Conservation (phyloP, 1,140 invertebrate species). For the Diploscapter pachys region DNA sequence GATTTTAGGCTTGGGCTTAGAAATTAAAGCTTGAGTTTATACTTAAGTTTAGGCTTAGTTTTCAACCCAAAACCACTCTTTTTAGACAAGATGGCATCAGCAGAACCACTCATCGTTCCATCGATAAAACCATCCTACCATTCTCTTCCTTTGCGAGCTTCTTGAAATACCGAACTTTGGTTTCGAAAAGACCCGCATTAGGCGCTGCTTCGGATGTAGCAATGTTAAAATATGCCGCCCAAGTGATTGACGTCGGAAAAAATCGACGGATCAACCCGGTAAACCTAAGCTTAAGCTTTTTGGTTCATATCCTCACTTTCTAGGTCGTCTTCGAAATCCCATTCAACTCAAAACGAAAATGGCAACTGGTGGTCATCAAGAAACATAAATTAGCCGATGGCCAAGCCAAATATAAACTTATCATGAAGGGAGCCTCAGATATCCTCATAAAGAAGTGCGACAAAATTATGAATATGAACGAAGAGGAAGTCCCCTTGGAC, state of each 20-base stretch:
- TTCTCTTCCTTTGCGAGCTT: too few relatives aligned
- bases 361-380: conserved; percentile 7
- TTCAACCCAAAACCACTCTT: too few relatives aligned
- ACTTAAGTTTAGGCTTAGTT: too few relatives aligned
- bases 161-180: too few relatives aligned
- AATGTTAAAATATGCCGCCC: conserved; percentile 6
- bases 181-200: background rate
- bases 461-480: background rate
- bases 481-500: background rate
- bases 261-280: background rate
- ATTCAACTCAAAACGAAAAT: conserved; percentile 20
- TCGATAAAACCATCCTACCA: too few relatives aligned
- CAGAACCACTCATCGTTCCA: too few relatives aligned
- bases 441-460: conserved; percentile 14
- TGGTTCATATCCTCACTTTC: background rate
- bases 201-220: conserved; percentile 9
- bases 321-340: conserved; percentile 36
- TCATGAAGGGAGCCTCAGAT: conserved; percentile 18
- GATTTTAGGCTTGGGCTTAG: too few relatives aligned
- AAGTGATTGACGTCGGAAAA: conserved; percentile 1
- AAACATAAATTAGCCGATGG: background rate
- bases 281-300: background rate
- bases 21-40: too few relatives aligned
- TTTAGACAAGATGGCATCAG: too few relatives aligned
- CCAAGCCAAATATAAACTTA: conserved; percentile 1